Conservation (phyloP, 2,113 vertebrate species). For the Zosterops pallidus region DNA sequence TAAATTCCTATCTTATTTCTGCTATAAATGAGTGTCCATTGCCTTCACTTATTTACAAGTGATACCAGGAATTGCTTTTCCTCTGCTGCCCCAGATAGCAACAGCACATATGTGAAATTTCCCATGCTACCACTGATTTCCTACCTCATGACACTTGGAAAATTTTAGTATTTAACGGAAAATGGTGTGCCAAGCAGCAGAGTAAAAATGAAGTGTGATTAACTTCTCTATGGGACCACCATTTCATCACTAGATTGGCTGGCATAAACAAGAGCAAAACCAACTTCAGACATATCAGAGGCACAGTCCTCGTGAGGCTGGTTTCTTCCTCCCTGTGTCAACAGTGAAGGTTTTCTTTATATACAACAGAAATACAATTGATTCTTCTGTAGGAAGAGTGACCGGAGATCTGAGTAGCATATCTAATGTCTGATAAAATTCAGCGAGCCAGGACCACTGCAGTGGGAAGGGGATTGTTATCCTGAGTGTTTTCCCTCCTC, state of each 20-base stretch:
- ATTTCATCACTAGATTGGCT: accelerated
- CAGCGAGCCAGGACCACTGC: not conserved
- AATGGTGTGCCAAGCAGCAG: not conserved
- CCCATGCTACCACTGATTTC: accelerated
- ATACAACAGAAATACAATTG: not conserved
- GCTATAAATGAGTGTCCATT: not conserved
- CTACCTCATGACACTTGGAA: accelerated
- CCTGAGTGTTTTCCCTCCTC: not conserved
- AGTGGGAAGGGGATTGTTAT: not conserved
- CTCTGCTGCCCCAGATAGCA: not conserved
- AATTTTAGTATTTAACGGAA: not conserved
- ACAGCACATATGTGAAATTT: not conserved
- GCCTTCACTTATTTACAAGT: not conserved
- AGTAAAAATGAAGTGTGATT: not conserved
- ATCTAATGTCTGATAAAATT: not conserved
- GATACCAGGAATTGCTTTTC: too few relatives aligned
- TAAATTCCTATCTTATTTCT: not conserved
- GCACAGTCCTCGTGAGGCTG: not conserved
- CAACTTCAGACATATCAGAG: not conserved
- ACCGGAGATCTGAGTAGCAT: not conserved
- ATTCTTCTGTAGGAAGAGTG: not conserved
- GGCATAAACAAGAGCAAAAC: not conserved
- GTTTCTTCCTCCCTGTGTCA: not conserved
- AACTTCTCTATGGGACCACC: not conserved
- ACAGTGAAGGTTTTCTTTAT: not conserved